Evolutionary conservation across 1,140 invertebrate genomes (phyloP).

Genomic region (Plodia interpunctella): DNA sequence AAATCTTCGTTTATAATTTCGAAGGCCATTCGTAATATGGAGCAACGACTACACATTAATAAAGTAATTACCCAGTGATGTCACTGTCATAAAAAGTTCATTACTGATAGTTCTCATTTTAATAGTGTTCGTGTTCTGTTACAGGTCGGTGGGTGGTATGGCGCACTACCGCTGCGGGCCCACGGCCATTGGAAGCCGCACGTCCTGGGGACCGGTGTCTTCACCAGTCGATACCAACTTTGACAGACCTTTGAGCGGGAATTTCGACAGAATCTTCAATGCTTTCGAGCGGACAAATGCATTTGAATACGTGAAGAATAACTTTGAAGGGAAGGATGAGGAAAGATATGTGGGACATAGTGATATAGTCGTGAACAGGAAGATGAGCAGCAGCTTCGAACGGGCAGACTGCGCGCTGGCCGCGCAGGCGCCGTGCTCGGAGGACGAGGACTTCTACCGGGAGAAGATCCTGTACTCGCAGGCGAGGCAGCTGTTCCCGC

Average conservation of each 20-base stretch:
- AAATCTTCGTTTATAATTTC: slow-evolving; percentile 1
- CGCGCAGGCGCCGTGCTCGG: slow-evolving; percentile 77
- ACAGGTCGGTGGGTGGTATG: slow-evolving; percentile 58
- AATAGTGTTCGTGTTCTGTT: slow-evolving; percentile 19
- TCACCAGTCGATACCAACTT: slow-evolving; percentile 66
- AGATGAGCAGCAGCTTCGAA: slow-evolving; percentile 75
- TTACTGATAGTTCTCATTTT: not conserved
- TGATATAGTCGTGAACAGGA: slow-evolving; percentile 68
- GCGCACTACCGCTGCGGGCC: slow-evolving; percentile 80
- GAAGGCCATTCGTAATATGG: slow-evolving; percentile 24
- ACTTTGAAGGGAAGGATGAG: slow-evolving; percentile 53
- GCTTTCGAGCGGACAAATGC: slow-evolving; percentile 73
- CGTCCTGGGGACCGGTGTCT: slow-evolving; percentile 81
- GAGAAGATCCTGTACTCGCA: slow-evolving; percentile 86
- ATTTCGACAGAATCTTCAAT: slow-evolving; percentile 74
- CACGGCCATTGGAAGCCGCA: slow-evolving; percentile 79
- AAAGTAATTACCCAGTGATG: slow-evolving; percentile 24
- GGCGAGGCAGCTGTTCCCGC: slow-evolving; percentile 86
- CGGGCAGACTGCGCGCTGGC: slow-evolving; percentile 77
- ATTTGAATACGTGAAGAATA: slow-evolving; percentile 66
- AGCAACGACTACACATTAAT: slow-evolving; percentile 17
- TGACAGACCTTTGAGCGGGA: slow-evolving; percentile 66
- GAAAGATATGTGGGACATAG: slow-evolving; percentile 50
- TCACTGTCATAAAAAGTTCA: slow-evolving; percentile 14
- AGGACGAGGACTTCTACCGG: slow-evolving; percentile 86